phyloP scores from a whole-genome alignment of 2,888 invertebrate genomes.

The Tiliacea aurago region DNA sequence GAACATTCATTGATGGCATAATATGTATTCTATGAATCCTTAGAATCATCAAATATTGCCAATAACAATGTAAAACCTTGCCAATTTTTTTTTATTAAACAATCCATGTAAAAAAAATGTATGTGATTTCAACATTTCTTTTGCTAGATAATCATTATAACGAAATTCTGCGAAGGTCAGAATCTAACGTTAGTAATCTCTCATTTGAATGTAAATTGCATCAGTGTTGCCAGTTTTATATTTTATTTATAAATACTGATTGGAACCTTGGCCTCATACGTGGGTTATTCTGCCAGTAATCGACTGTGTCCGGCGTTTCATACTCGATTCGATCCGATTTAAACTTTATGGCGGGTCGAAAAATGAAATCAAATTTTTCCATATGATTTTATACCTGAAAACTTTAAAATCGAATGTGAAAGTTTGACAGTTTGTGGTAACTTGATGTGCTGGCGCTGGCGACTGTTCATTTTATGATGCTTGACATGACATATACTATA shows the following conservation, averaged over 20 bases:
- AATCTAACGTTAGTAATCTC: constrained; percentile 9
- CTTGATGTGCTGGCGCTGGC: too few relatives aligned
- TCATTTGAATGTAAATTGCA: constrained; percentile 46
- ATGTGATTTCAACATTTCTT: constrained; percentile 36
- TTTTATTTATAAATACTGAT: constrained; percentile 18
- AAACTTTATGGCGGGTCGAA: too few relatives aligned
- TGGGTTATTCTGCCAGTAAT: neutral
- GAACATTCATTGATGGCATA: neutral
- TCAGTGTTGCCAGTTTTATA: constrained; percentile 47
- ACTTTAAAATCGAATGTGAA: too few relatives aligned
- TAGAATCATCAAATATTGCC: neutral
- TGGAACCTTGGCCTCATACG: constrained; percentile 50
- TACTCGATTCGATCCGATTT: neutral
- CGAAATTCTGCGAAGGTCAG: constrained; percentile 46
- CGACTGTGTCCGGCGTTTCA: neutral
- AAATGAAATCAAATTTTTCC: too few relatives aligned
- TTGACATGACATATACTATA: too few relatives aligned
- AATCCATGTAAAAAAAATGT: neutral
- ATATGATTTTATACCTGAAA: too few relatives aligned
- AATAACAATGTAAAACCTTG: constrained; percentile 14
- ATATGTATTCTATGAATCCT: constrained; percentile 1
- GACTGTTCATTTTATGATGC: too few relatives aligned
- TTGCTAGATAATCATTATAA: constrained; percentile 5
- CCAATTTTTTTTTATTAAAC: neutral
- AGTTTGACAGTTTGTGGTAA: too few relatives aligned